Evolutionary conservation across 2,888 invertebrate species (phyloP).

Genomic region (Drosophila bunnanda): DNA sequence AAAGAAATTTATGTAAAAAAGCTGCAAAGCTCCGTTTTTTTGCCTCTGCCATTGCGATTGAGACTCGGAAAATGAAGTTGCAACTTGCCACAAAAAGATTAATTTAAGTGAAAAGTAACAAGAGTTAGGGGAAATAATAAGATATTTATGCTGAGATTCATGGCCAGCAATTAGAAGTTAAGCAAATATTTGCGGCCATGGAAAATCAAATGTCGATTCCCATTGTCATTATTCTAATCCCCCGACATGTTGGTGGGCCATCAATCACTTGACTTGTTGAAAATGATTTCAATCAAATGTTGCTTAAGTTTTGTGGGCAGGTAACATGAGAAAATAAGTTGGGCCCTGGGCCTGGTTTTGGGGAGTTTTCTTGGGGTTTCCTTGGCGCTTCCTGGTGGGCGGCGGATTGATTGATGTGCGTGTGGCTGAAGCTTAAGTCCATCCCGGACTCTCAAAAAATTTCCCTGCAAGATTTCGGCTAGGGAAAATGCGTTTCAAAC

Average conservation of each 20-base stretch:
- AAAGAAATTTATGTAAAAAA: conserved; percentile 74
- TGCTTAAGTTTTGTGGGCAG: conserved; percentile 55
- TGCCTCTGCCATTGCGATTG: conserved; percentile 42
- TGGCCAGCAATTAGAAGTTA: conserved; percentile 20
- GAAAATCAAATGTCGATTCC: conserved; percentile 56
- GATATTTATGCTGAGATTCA: conserved; percentile 25
- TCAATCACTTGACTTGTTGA: conserved; percentile 60
- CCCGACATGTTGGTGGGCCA: conserved; percentile 45
- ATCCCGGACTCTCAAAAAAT: conserved; percentile 7
- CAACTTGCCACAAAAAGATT: conserved; percentile 56
- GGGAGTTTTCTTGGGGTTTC: conserved; percentile 6
- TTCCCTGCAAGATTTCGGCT: conserved; percentile 32
- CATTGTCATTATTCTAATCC: conserved; percentile 54
- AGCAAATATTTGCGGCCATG: conserved; percentile 32
- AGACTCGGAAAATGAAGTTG: conserved; percentile 52
- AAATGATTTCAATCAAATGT: conserved; percentile 59
- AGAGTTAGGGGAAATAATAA: conserved; percentile 11
- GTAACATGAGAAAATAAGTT: conserved; percentile 60
- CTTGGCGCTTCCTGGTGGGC: not conserved
- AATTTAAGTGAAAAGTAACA: conserved; percentile 49
- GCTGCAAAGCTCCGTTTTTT: conserved; percentile 31
- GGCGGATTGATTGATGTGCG: conserved; percentile 50
- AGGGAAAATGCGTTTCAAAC: conserved; percentile 42
- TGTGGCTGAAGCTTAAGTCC: conserved; percentile 31
- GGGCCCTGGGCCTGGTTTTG: not conserved